Base-by-base conservation (phyloP, 2,888 invertebrate genomes). In the Lacanobia oleracea region DNA sequence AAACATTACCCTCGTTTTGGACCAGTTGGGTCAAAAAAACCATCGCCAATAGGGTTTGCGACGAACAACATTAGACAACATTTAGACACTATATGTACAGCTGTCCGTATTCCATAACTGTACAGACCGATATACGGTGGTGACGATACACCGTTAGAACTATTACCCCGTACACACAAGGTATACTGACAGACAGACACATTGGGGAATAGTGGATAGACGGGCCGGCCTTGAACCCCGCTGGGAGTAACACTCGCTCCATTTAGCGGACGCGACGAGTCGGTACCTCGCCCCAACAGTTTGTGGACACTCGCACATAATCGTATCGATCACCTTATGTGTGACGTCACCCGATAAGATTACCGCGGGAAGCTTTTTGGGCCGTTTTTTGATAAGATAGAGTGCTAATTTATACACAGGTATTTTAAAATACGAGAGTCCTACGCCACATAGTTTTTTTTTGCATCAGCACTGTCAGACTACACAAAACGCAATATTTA, bases 141-240 rank as follows among this genome's bases (percentile, higher is more conserved):
- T 77, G 72, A 75, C 62, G 23, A 40, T 72, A 71, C 64, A 21
- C 37, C 53, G 48, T 54, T 65, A 71, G 67, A 78, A 67, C 56
- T 70, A 68, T 79, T 40, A 64, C 78, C 61, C 57, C n/a, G 56
- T 27, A 37, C 67, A 45, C 40, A n/a, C 21, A 27, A 43, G 50
- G 51, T n/a, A 18, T 45, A 21, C 12, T 45, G 45, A 21, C 40
- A 59, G 72, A 72, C 67, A 85, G 81, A 86, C 86, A 69, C 77
- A 62, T 63, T 61, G 53, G 84, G 78, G 84, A 80, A 73, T 74
- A 77, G 66, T 40, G 78, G 70, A 72, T 75, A 78, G 66, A 56
- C 76, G 77, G 67, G 71, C 68, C 69, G 85, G 75, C 90, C 90
- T 90, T 89, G 87, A 91, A 88, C 86, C 80, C 89, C 75, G 77